Evolutionary conservation across 2,113 vertebrate species (phyloP).

Genomic region (Alethe diademata): DNA sequence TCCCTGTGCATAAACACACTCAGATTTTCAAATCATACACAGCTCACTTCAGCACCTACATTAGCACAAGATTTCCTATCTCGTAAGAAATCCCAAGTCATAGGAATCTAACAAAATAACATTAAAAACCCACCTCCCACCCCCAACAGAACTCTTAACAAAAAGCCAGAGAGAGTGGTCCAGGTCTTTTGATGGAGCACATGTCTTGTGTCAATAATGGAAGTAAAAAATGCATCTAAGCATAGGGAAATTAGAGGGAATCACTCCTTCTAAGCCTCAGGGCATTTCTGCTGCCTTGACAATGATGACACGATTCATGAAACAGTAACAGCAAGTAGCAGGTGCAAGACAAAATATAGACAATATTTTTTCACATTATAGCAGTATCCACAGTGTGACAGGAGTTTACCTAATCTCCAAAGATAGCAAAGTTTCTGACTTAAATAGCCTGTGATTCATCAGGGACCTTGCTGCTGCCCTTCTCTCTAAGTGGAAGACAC

Average conservation of each 20-base stretch:
- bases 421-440: neutral
- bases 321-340: neutral
- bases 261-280: neutral
- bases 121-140: neutral
- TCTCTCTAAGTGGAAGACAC: neutral
- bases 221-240: neutral
- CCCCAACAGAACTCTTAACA: neutral
- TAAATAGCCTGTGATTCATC: neutral
- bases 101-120: neutral
- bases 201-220: neutral
- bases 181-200: neutral
- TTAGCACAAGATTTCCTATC: accelerated
- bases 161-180: neutral
- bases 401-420: neutral
- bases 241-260: neutral
- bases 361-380: neutral
- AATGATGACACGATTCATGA: neutral
- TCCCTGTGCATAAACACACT: neutral
- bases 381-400: neutral
- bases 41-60: neutral
- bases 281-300: neutral
- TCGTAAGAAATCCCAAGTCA: neutral
- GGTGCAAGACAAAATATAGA: neutral
- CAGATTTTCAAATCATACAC: neutral
- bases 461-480: neutral